phyloP scores from a whole-genome alignment of 2,797 vertebrate species.

The Spinibarbus caldwelli region DNA sequence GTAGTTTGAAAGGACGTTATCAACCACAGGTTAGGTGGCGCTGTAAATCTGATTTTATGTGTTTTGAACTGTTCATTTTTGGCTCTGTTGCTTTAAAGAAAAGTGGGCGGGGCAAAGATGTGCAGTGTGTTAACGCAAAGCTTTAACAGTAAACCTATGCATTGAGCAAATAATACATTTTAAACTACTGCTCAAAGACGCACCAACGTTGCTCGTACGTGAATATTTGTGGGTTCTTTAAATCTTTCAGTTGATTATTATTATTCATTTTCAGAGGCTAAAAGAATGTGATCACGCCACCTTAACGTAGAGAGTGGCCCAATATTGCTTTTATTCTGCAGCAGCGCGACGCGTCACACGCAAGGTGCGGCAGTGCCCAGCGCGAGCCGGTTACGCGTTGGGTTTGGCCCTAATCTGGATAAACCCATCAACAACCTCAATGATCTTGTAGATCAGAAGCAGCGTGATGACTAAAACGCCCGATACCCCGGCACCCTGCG shows the following conservation, averaged over 20 bases:
- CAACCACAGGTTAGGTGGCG: slow-evolving; percentile 10
- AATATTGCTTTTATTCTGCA: not conserved
- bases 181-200: not conserved
- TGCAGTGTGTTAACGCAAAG: not conserved
- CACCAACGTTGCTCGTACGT: not conserved
- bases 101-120: slow-evolving; percentile 11
- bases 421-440: slow-evolving; percentile 10
- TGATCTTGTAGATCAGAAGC: slow-evolving; percentile 10
- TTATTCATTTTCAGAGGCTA: not conserved
- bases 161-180: not conserved
- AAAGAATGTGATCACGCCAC: not conserved
- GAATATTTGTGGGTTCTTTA: not conserved
- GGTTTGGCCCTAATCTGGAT: slow-evolving; percentile 20
- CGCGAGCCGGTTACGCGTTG: not conserved
- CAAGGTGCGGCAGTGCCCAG: slow-evolving; percentile 4
- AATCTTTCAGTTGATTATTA: not conserved
- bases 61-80: not conserved
- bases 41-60: not conserved
- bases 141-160: not conserved
- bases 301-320: not conserved
- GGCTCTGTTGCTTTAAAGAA: slow-evolving; percentile 40
- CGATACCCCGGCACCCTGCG: slow-evolving; percentile 37
- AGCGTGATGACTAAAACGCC: slow-evolving; percentile 62
- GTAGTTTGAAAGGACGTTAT: not conserved
- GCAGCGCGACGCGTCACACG: not conserved